Base-by-base conservation (phyloP, 1,140 invertebrate genomes). In the Brachionus asplanchnoidis region DNA sequence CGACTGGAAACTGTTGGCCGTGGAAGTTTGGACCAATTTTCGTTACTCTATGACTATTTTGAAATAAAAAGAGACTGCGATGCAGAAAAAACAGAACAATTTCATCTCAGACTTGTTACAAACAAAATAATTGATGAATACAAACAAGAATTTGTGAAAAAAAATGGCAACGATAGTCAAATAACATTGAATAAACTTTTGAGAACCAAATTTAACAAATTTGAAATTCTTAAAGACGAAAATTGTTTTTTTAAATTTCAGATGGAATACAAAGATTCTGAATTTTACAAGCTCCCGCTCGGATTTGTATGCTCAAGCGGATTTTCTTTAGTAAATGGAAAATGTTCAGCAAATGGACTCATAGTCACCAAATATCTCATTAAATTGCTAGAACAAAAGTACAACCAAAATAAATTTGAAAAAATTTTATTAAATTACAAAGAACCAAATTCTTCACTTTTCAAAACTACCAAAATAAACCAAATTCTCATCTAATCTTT, bases 141-240 rank as follows among this genome's bases (percentile, higher is more conserved):
- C 65, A 42, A 20, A 66, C 14, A 42, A 65, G 79, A 82, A 65
- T 68, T 68, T 40, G 23, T 68, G 4, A 4, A 17, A 7, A 42
- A 42, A 65, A 20, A 26, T 40, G 14, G 11, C n/a, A 36, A 26
- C 9, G 65, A 60, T 56, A 14, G n/a, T 32, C 5, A 40, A 56
- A 56, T 32, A 36, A 82, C 36, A 14, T 28, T 77, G 3, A 82
- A 82, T 65, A 68, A 65, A 23, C 36, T 60, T n/a, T 20, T 68
- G 14, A 60, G 42, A 82, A 36, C 9, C 7, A 82, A 82, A 65
- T 68, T 82, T 60, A 82, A 68, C 8, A 82, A 82, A 36, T 82
- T 44, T 8, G 53, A 82, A 40, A 65, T 82, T 12, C 32, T 82
- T n/a, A 60, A 42, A 44, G 79, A 82, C 20, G 79, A 82, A 36